phyloP scores from a whole-genome alignment of 2,113 vertebrate species.

The Cynoglossus semilaevis region DNA sequence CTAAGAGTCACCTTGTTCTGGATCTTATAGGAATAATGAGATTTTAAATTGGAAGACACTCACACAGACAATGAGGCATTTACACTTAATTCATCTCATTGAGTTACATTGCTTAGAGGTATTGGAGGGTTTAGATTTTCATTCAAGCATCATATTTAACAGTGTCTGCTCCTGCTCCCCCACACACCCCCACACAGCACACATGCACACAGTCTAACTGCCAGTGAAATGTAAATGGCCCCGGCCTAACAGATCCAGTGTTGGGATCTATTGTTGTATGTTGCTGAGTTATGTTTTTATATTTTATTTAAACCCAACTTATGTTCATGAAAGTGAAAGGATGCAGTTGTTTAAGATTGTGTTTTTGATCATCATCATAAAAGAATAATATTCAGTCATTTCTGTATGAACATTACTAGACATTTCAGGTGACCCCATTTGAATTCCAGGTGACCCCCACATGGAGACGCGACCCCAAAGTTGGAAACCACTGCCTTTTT shows the following conservation, averaged over 20 bases:
- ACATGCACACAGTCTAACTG: constrained; percentile 53
- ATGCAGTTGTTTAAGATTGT: not conserved
- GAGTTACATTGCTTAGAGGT: constrained; percentile 85
- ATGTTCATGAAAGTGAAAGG: too few species aligned
- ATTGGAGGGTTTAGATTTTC: constrained; percentile 84
- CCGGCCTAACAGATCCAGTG: constrained; percentile 80
- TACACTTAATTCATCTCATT: constrained; percentile 84
- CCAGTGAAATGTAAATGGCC: constrained; percentile 83
- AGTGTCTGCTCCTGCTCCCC: constrained; percentile 69
- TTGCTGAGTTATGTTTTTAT: constrained; percentile 65
- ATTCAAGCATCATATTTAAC: constrained; percentile 84
- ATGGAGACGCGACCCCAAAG: too few species aligned
- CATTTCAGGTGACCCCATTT: not conserved
- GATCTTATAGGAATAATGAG: constrained; percentile 85
- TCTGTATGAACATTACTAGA: too few species aligned
- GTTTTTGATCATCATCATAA: too few species aligned
- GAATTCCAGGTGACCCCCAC: not conserved
- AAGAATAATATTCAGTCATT: too few species aligned
- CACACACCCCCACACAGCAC: constrained; percentile 26
- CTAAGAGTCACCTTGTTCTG: constrained; percentile 83
- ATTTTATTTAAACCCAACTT: too few species aligned
- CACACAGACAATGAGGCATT: constrained; percentile 82
- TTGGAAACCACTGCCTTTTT: too few species aligned
- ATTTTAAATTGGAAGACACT: constrained; percentile 86
- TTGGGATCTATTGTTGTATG: constrained; percentile 78